Conservation (phyloP, 2,797 vertebrate species). For the Poecilia picta region DNA sequence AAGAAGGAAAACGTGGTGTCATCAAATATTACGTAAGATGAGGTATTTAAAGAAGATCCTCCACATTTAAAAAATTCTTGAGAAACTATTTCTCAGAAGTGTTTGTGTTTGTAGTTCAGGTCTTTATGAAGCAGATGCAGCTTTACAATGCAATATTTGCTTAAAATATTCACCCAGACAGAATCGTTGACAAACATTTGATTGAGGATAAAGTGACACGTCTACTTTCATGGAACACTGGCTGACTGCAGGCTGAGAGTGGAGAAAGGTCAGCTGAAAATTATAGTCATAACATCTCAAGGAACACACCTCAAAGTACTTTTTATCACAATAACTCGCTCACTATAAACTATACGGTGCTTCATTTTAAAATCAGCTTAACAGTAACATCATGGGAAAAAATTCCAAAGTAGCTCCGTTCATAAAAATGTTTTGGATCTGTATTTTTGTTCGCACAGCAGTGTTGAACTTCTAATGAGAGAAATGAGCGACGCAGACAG, state of each 20-base stretch:
- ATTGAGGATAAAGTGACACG: neutral
- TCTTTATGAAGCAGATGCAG: conserved; percentile 28
- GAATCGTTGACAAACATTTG: conserved; percentile 10
- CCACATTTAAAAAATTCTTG: conserved; percentile 30
- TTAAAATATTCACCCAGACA: conserved; percentile 10
- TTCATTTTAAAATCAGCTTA: neutral
- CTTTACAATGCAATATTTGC: conserved; percentile 18
- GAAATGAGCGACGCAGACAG: neutral
- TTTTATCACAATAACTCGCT: neutral
- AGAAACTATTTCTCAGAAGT: conserved; percentile 26
- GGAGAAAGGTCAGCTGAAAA: conserved; percentile 9
- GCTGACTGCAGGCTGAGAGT: neutral
- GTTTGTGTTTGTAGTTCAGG: conserved; percentile 15
- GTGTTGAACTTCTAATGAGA: neutral
- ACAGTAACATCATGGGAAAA: neutral
- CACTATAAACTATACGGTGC: neutral
- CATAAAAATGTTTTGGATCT: neutral
- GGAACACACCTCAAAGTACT: neutral
- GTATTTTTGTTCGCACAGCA: neutral
- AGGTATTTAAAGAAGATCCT: conserved; percentile 36
- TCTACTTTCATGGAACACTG: conserved; percentile 6
- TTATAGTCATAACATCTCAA: conserved; percentile 11
- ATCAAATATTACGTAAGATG: conserved; percentile 27
- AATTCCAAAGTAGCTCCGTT: neutral
- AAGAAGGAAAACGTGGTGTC: conserved; percentile 24